Conservation (phyloP, 2,113 vertebrate genomes). For the human region DNA sequence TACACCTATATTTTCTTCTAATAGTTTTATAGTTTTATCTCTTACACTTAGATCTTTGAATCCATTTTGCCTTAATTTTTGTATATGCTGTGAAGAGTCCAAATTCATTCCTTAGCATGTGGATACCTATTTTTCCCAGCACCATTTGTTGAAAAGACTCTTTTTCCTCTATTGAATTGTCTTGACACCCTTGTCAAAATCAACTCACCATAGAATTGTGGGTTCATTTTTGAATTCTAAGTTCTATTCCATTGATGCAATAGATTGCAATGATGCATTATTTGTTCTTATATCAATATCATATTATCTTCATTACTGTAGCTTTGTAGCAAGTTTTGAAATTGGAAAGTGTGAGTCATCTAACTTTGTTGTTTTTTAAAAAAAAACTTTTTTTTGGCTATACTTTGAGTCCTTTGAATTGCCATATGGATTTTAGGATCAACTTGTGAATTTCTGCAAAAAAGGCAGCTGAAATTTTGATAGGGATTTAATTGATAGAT, state of each 20-base stretch:
- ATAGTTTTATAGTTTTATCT: neutral
- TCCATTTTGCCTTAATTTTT: no score
- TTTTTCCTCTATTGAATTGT: neutral
- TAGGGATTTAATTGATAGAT: neutral
- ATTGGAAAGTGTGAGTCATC: neutral
- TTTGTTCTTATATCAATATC: neutral
- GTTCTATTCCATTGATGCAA: neutral
- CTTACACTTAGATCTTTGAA: neutral
- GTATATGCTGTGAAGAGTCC: neutral
- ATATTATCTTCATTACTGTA: neutral
- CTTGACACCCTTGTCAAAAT: neutral
- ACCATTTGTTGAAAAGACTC: neutral
- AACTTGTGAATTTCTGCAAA: neutral
- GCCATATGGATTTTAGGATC: neutral
- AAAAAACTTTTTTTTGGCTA: neutral
- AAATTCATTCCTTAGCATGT: conserved; percentile 4
- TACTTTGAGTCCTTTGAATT: neutral
- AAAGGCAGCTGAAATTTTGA: neutral
- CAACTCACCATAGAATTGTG: neutral
- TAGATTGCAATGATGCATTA: neutral
- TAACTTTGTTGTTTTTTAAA: neutral
- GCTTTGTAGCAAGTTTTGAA: neutral
- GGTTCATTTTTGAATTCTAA: neutral
- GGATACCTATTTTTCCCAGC: neutral
- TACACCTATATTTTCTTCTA: neutral